Conservation (phyloP, 2,797 vertebrate genomes). For the Naso thynnoides region DNA sequence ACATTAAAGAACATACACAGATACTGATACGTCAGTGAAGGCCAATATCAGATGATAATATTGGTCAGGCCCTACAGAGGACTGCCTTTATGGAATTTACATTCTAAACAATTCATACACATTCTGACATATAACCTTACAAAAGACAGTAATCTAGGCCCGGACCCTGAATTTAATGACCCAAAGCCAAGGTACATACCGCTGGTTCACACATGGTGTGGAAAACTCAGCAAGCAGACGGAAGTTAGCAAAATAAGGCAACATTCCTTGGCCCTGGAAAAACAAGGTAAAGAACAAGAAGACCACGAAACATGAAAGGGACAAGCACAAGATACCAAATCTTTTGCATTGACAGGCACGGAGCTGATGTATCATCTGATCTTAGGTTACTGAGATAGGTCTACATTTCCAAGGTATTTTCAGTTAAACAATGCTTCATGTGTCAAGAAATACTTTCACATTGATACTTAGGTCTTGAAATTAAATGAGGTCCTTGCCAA, state of each 20-base stretch:
- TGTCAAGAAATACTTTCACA: slow-evolving; percentile 21
- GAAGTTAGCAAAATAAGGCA: slow-evolving; percentile 97
- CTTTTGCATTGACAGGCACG: slow-evolving; percentile 30
- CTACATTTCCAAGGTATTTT: background rate
- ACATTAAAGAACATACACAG: no score
- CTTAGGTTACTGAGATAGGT: background rate
- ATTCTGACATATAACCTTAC: background rate
- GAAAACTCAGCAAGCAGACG: slow-evolving; percentile 98
- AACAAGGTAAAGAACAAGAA: slow-evolving; percentile 78
- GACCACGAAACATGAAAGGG: slow-evolving; percentile 78
- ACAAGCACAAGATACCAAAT: slow-evolving; percentile 60
- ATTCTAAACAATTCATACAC: background rate
- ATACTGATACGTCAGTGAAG: no score
- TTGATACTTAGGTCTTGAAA: slow-evolving; percentile 21
- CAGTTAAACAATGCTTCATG: background rate
- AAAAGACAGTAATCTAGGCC: background rate
- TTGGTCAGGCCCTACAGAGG: no score
- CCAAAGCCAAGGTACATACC: slow-evolving; percentile 86
- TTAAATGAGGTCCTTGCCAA: slow-evolving; percentile 30
- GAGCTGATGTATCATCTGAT: slow-evolving; percentile 15
- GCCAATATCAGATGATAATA: no score
- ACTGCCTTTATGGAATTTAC: background rate
- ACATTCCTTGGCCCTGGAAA: slow-evolving; percentile 89
- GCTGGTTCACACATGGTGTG: slow-evolving; percentile 98
- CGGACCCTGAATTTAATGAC: background rate